Percentiles rank a stretch among this genome's conserved stretches.
Evolutionary conservation across 2,888 invertebrate species (phyloP).

Genomic region (Megastigmus dorsalis): DNA sequence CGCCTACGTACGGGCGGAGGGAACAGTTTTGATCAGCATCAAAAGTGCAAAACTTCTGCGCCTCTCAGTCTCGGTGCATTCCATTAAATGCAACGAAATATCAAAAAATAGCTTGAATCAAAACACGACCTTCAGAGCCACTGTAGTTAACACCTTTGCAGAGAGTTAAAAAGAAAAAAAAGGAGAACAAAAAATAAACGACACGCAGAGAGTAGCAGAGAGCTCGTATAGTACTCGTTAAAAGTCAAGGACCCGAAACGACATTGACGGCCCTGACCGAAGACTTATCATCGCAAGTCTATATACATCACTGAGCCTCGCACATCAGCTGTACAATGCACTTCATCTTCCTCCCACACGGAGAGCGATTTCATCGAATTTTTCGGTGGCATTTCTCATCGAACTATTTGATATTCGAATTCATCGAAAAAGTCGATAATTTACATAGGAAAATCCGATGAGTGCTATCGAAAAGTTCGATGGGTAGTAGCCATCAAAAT

Average conservation of each 20-base stretch:
- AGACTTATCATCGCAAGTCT: constrained; percentile 5
- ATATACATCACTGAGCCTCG: background rate
- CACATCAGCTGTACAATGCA: background rate
- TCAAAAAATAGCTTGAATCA: background rate
- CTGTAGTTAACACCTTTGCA: background rate
- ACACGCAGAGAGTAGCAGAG: background rate
- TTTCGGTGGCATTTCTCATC: too few relatives aligned
- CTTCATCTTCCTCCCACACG: background rate
- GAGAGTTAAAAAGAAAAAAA: background rate
- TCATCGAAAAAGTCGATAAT: too few relatives aligned
- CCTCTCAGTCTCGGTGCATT: too few relatives aligned
- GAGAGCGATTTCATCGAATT: too few relatives aligned
- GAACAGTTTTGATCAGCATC: too few relatives aligned
- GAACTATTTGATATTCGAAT: too few relatives aligned
- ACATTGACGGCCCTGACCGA: constrained; percentile 49
- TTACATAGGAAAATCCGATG: too few relatives aligned
- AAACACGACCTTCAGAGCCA: background rate
- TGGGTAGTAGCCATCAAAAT: too few relatives aligned
- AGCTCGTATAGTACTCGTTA: background rate
- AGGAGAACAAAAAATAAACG: background rate
- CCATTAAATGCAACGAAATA: too few relatives aligned
- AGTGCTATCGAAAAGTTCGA: too few relatives aligned
- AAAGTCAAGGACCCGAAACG: constrained; percentile 39
- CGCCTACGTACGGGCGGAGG: too few relatives aligned
- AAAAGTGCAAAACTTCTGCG: too few relatives aligned